Conservation (phyloP, 2,888 invertebrate species). For the Sinhomidia bicolor region DNA sequence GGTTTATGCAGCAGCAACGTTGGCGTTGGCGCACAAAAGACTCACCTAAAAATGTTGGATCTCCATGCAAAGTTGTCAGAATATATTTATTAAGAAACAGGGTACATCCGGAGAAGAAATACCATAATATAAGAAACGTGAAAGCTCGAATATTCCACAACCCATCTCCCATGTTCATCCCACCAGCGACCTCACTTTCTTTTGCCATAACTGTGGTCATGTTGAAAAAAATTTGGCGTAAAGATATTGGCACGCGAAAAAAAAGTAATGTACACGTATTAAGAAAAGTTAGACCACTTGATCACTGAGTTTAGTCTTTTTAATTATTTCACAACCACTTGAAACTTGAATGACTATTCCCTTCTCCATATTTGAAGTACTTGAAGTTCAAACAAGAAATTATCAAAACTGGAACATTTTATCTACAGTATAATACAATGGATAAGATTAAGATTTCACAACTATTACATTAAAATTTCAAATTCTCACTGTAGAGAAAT, state of each 20-base stretch:
- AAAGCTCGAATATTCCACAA: slow-evolving; percentile 85
- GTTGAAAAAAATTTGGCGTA: neutral
- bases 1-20: no score
- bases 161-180: slow-evolving; percentile 81
- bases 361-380: no score
- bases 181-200: slow-evolving; percentile 15
- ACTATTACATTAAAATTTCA: no score
- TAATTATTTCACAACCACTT: neutral
- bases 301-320: neutral
- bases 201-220: slow-evolving; percentile 4
- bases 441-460: no score
- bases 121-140: slow-evolving; percentile 87
- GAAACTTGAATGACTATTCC: no score
- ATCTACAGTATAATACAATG: no score
- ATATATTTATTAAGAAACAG: slow-evolving; percentile 90
- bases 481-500: no score
- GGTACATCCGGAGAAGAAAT: slow-evolving; percentile 89
- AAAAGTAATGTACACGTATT: neutral
- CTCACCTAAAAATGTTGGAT: slow-evolving; percentile 88
- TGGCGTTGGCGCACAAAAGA: no score
- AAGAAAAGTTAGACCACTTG: neutral
- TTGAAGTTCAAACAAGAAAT: no score
- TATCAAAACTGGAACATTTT: no score
- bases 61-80: slow-evolving; percentile 87
- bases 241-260: neutral